phyloP scores from a whole-genome alignment of 1,140 invertebrate genomes.

The Orchestia grillus region DNA sequence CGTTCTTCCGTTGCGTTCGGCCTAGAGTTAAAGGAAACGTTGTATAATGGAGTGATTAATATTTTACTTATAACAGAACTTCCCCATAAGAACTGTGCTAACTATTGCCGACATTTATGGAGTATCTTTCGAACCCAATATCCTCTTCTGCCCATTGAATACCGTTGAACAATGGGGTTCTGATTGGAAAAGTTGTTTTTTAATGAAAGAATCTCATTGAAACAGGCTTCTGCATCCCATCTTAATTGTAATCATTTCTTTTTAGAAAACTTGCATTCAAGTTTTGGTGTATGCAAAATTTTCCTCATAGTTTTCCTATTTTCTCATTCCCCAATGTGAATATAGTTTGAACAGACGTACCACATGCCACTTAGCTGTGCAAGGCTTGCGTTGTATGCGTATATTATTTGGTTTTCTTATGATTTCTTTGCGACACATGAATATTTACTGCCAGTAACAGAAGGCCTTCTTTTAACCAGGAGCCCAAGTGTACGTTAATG shows the following conservation, averaged over 20 bases:
- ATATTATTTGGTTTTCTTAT: not conserved
- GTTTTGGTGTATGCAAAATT: not conserved
- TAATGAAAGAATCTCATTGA: not conserved
- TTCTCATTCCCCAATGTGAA: not conserved
- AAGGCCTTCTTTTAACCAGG: not conserved
- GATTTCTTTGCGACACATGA: not conserved
- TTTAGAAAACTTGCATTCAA: not conserved
- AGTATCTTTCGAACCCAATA: not conserved
- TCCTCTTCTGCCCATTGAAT: not conserved
- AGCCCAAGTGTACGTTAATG: not conserved
- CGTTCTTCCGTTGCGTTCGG: not conserved
- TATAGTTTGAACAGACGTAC: not conserved
- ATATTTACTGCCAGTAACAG: not conserved
- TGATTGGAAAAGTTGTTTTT: not conserved
- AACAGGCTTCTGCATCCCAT: not conserved
- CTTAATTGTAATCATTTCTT: not conserved
- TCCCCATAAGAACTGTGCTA: too few relatives aligned
- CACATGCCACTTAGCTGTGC: too few relatives aligned
- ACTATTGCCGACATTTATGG: too few relatives aligned
- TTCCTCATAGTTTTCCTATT: not conserved
- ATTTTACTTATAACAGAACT: not conserved
- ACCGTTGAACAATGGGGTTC: not conserved
- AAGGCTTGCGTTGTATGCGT: too few relatives aligned
- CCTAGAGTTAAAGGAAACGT: not conserved
- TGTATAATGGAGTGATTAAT: not conserved